Evolutionary conservation across 2,113 vertebrate genomes (phyloP).

Genomic region (Pedionomus torquatus): DNA sequence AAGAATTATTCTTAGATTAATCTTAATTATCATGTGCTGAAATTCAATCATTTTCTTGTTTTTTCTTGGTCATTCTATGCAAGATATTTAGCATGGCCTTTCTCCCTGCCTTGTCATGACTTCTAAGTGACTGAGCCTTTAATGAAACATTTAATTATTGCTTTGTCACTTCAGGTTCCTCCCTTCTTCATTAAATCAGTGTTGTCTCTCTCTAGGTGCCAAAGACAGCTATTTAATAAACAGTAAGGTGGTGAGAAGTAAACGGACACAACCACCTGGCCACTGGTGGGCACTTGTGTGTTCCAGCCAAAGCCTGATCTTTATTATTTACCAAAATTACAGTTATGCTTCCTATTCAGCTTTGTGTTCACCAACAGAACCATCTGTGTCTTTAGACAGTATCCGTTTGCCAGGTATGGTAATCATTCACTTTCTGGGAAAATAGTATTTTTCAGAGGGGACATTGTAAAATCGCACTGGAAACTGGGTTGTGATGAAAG

Average conservation of each 20-base stretch:
- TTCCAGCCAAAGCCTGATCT: neutral
- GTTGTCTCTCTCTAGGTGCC: neutral
- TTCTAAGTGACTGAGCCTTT: neutral
- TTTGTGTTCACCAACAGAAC: neutral
- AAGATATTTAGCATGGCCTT: neutral
- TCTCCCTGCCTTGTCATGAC: neutral
- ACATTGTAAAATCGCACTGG: neutral
- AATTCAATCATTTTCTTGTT: neutral
- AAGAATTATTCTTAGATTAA: neutral
- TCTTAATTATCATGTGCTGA: neutral
- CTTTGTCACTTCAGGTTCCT: neutral
- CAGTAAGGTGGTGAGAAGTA: neutral
- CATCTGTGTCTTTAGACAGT: neutral
- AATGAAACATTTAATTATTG: neutral
- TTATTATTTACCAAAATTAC: neutral
- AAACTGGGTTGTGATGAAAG: neutral
- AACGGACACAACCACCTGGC: neutral
- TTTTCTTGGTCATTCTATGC: neutral
- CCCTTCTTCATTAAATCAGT: neutral
- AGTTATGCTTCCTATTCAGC: neutral
- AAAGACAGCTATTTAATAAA: conserved; percentile 1
- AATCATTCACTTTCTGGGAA: neutral
- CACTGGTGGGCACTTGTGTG: neutral
- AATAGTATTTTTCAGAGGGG: neutral
- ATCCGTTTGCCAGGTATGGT: neutral